phyloP scores from a whole-genome alignment of 1,140 invertebrate genomes.

The Drosophila funebris region DNA sequence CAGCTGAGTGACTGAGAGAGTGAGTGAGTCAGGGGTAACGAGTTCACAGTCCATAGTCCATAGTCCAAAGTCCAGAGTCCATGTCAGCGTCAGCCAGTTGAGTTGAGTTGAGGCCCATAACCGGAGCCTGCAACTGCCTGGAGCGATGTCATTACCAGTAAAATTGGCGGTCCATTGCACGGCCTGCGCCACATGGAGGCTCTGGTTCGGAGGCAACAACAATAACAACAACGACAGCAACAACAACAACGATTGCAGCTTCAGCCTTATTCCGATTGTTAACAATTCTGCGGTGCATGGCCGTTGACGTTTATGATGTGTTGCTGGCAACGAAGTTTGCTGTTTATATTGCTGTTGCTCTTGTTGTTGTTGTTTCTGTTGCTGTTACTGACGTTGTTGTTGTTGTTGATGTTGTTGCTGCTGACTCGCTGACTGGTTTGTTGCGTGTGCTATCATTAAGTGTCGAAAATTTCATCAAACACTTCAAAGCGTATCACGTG shows the following conservation, averaged over 20 bases:
- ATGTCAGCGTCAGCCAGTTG: not conserved
- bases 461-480: slow-evolving; percentile 82
- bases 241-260: slow-evolving; percentile 15
- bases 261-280: slow-evolving; percentile 66
- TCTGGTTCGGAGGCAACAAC: not conserved
- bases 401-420: slow-evolving; percentile 19
- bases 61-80: not conserved
- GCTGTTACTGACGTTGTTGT: slow-evolving; percentile 16
- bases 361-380: not conserved
- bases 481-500: slow-evolving; percentile 73
- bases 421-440: slow-evolving; percentile 26
- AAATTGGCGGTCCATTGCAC: slow-evolving; percentile 44
- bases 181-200: slow-evolving; percentile 10
- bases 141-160: slow-evolving; percentile 55
- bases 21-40: not conserved
- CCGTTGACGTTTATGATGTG: slow-evolving; percentile 81
- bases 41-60: not conserved
- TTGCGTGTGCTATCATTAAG: slow-evolving; percentile 78
- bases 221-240: not conserved
- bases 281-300: slow-evolving; percentile 77
- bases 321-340: slow-evolving; percentile 27
- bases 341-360: not conserved
- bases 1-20: not conserved
- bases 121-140: slow-evolving; percentile 38
- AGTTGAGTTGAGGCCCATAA: slow-evolving; percentile 24